Percentiles rank a stretch among this genome's conserved stretches.
Conservation (phyloP, 2,797 vertebrate species). For the Onychomys torridus region DNA sequence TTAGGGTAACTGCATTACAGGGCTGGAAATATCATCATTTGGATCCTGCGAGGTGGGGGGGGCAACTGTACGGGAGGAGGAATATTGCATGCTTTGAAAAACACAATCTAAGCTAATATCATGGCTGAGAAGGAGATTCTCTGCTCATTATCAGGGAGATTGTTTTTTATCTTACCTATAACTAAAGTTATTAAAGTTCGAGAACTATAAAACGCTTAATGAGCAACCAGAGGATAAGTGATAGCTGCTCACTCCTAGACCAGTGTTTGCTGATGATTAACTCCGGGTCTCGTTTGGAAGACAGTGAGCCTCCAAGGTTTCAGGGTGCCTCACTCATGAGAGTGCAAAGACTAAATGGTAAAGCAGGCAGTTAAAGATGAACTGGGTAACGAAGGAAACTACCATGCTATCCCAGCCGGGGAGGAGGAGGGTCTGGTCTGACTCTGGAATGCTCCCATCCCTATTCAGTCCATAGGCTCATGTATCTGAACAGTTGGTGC, state of each 20-base stretch:
- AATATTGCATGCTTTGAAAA: slow-evolving; percentile 74
- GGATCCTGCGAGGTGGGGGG: not conserved
- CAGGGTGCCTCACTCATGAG: accelerated
- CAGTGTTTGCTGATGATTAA: slow-evolving; percentile 14
- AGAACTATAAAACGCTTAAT: slow-evolving; percentile 70
- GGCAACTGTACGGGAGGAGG: not conserved
- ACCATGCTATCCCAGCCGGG: not conserved
- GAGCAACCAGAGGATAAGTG: slow-evolving; percentile 64
- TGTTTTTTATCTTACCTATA: slow-evolving; percentile 75
- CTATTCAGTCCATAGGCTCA: not conserved
- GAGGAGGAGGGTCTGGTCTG: not conserved
- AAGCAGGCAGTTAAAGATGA: not conserved
- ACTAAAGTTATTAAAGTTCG: slow-evolving; percentile 79
- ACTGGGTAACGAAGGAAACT: not conserved
- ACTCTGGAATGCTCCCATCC: not conserved
- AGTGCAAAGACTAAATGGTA: not conserved
- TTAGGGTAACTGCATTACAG: slow-evolving; percentile 62
- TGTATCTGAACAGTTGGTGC: not conserved
- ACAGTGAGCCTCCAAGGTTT: not conserved
- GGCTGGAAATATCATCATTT: slow-evolving; percentile 71
- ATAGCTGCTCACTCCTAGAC: not conserved
- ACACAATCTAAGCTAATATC: slow-evolving; percentile 70
- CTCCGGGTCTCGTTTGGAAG: not conserved
- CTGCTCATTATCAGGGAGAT: slow-evolving; percentile 73
- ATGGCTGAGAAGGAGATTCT: slow-evolving; percentile 64